phyloP scores from a whole-genome alignment of 2,888 invertebrate species.

The Cryptocheilus praepositus region DNA sequence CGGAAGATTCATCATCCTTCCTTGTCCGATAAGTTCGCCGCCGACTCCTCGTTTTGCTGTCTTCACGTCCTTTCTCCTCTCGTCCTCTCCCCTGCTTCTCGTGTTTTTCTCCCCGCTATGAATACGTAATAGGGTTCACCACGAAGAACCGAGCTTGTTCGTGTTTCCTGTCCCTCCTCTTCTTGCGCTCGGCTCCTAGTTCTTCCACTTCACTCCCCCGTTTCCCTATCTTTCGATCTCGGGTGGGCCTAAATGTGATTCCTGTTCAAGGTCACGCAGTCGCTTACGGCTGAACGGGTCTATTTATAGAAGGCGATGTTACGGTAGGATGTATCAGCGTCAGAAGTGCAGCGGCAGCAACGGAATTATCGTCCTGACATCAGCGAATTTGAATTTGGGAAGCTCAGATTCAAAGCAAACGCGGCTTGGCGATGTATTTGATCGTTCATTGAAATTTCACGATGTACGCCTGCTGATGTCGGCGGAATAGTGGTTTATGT shows the following conservation, averaged over 20 bases:
- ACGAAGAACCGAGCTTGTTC: background rate
- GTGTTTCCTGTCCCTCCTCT: background rate
- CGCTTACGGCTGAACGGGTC: constrained; percentile 37
- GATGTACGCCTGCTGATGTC: background rate
- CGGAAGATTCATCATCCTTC: constrained; percentile 7
- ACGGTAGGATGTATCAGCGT: constrained; percentile 10
- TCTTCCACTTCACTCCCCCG: constrained; percentile 9
- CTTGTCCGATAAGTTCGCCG: background rate
- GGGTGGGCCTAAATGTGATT: constrained; percentile 43
- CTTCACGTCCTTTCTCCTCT: background rate
- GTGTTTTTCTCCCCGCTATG: background rate
- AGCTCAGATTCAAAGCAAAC: background rate
- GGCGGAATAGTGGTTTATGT: background rate
- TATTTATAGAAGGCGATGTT: constrained; percentile 47
- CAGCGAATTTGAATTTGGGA: background rate
- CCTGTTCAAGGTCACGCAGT: constrained; percentile 46
- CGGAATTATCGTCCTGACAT: constrained; percentile 6
- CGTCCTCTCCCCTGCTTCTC: background rate
- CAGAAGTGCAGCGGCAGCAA: constrained; percentile 15
- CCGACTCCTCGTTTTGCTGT: background rate
- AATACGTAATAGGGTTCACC: constrained; percentile 7
- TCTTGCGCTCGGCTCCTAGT: background rate
- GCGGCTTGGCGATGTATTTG: background rate
- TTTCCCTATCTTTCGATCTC: constrained; percentile 18
- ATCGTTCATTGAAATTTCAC: no score